phyloP scores from a whole-genome alignment of 1,140 invertebrate species.

The Limonius californicus region DNA sequence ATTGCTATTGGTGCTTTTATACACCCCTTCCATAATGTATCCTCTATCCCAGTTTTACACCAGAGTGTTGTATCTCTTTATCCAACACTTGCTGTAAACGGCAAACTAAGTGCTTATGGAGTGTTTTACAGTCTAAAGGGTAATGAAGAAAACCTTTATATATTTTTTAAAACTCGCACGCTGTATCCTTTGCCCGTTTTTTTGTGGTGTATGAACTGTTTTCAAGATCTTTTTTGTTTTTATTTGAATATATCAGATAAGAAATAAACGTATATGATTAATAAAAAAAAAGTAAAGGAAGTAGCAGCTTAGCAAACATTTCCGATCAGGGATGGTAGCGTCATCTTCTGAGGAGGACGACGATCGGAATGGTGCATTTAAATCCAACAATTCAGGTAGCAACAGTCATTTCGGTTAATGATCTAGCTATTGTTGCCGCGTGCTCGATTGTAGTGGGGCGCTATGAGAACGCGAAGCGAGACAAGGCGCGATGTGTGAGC shows the following conservation, averaged over 20 bases:
- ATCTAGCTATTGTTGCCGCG: slow-evolving; percentile 40
- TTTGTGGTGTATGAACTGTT: too few relatives aligned
- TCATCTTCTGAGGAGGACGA: background rate
- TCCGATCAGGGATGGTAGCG: too few relatives aligned
- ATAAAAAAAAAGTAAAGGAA: too few relatives aligned
- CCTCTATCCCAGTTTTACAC: slow-evolving; percentile 14
- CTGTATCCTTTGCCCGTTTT: too few relatives aligned
- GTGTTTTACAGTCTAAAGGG: slow-evolving; percentile 13
- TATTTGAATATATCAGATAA: too few relatives aligned
- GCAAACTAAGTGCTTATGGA: slow-evolving; percentile 14
- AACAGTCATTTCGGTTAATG: slow-evolving; percentile 40
- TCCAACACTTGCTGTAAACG: slow-evolving; percentile 1
- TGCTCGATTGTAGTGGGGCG: slow-evolving; percentile 19
- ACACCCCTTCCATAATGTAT: slow-evolving; percentile 39
- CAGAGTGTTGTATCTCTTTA: background rate
- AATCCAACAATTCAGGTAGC: slow-evolving; percentile 42
- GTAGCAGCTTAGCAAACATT: too few relatives aligned
- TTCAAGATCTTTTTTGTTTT: too few relatives aligned
- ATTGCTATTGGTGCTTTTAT: slow-evolving; percentile 43
- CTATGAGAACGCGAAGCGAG: slow-evolving; percentile 29
- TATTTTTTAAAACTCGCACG: too few relatives aligned
- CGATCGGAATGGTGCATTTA: background rate
- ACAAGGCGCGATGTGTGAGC: slow-evolving; percentile 27
- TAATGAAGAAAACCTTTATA: slow-evolving; percentile 6
- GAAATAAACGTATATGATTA: too few relatives aligned